Conservation (phyloP, 2,888 invertebrate species). For the Acanthoscelides obtectus region DNA sequence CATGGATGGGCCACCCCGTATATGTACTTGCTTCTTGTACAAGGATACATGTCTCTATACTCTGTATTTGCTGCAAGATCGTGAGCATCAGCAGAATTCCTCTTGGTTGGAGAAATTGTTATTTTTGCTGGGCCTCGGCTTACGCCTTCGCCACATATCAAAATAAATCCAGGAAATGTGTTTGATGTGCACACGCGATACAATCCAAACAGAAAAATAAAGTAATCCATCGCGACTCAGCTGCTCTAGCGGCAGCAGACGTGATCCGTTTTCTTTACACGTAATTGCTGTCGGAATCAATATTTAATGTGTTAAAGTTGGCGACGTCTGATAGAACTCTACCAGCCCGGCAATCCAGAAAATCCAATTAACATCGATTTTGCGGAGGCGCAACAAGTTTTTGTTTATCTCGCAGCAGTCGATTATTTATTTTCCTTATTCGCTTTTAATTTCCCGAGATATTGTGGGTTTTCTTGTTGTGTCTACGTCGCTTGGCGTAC, state of each 20-base stretch:
- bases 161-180: not conserved
- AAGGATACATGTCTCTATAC: too few species aligned
- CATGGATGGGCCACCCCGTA: too few species aligned
- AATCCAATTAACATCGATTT: conserved; percentile 15
- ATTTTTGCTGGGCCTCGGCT: too few species aligned
- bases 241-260: not conserved
- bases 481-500: not conserved
- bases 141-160: not conserved
- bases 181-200: not conserved
- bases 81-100: too few species aligned
- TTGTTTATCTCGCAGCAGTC: conserved; percentile 5
- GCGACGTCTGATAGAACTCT: conserved; percentile 12
- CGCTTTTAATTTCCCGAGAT: not conserved
- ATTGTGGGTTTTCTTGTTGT: not conserved
- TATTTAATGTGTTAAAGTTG: conserved; percentile 17
- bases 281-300: conserved; percentile 10
- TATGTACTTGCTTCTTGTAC: too few species aligned
- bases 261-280: not conserved
- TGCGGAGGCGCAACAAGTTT: conserved; percentile 14
- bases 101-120: too few species aligned
- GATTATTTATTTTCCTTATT: not conserved
- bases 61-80: too few species aligned
- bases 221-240: not conserved
- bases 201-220: not conserved
- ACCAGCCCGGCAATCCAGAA: conserved; percentile 10